Conservation (phyloP, 2,888 invertebrate species). For the Ferdinandea cuprea region DNA sequence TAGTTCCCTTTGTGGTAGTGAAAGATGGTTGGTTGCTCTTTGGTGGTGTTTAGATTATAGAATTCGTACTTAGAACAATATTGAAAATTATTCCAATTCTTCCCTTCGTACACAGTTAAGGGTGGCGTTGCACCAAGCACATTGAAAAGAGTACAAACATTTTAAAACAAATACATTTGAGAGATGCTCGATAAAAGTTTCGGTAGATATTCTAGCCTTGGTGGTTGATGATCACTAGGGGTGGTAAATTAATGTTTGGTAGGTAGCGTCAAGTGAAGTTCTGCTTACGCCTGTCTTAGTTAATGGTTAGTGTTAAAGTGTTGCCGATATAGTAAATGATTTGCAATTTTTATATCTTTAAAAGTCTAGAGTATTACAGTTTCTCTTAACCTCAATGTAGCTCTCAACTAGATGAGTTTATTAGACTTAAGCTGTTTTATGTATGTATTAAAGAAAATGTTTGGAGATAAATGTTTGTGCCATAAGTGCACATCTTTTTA, state of each 20-base stretch:
- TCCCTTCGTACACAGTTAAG: slow-evolving; percentile 46
- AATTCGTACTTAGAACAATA: slow-evolving; percentile 67
- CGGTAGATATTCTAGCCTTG: slow-evolving; percentile 35
- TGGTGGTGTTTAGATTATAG: slow-evolving; percentile 68
- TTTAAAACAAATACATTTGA: slow-evolving; percentile 49
- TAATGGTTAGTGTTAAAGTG: slow-evolving; percentile 23
- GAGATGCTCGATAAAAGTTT: slow-evolving; percentile 44
- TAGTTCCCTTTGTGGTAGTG: slow-evolving; percentile 56
- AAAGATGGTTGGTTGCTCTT: slow-evolving; percentile 59
- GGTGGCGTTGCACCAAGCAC: slow-evolving; percentile 36
- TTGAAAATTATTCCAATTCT: slow-evolving; percentile 62
- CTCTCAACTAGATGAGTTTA: too few relatives aligned
- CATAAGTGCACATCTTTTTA: too few relatives aligned
- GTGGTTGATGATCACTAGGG: slow-evolving; percentile 33
- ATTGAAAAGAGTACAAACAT: slow-evolving; percentile 23
- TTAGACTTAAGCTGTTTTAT: too few relatives aligned
- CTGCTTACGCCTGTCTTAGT: slow-evolving; percentile 64
- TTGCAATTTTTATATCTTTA: not conserved
- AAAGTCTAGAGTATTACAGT: too few relatives aligned
- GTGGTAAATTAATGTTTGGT: slow-evolving; percentile 27
- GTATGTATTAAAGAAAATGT: too few relatives aligned
- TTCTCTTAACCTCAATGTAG: too few relatives aligned
- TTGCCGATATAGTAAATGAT: slow-evolving; percentile 10
- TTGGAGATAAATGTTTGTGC: too few relatives aligned
- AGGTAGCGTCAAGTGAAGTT: slow-evolving; percentile 61